Evolutionary conservation across 2,888 invertebrate genomes (phyloP), one percentile per base, ranked within the genome.

Genomic region (Apotomis turbidana): DNA sequence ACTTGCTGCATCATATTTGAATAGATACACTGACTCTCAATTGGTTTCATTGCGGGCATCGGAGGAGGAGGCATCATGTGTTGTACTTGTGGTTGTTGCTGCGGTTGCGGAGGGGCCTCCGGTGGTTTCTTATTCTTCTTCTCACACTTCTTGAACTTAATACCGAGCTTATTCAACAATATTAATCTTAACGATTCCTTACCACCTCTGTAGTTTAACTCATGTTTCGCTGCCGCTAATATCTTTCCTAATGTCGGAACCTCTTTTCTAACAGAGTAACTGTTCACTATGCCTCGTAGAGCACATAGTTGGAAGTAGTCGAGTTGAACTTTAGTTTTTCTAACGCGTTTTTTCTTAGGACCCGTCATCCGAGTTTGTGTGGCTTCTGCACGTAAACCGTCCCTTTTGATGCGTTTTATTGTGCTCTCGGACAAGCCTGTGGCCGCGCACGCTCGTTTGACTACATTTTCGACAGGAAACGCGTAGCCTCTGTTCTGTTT

Each of bases 91-190:
- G 79, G 84, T 12, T 79, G 73, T 44, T 76, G 81, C 0, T 78
- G 84, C 0, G 79, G 84, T 0, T 79, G 82, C 5, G 70, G 75
- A 0, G 73, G 74, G 60, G 83, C 83, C 38, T 91, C 90, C 0
- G 87, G 89, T 0, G 89, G 90, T 74, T 90, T 90, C 68, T 91
- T 91, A 79, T 88, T 91, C 76, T 93, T 93, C 77, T 93, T 92
- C 77, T 93, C 93, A 49, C 92, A 91, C 77, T 93, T 93, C 78
- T 93, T 93, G 80, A 93, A 93, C 77, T 93, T 93, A 77, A 92
- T 93, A 70, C 93, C 93, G 12, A 93, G 78, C 77, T 93, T 93
- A 78, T 93, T 93, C 68, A 91, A 80, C 62, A 93, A 79, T 80
- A 93, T 93, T 82, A 92, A 80, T 76, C 92, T 80, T 38, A 93